Evolutionary conservation across 2,888 invertebrate species (phyloP).

Genomic region (Celastrina argiolus): DNA sequence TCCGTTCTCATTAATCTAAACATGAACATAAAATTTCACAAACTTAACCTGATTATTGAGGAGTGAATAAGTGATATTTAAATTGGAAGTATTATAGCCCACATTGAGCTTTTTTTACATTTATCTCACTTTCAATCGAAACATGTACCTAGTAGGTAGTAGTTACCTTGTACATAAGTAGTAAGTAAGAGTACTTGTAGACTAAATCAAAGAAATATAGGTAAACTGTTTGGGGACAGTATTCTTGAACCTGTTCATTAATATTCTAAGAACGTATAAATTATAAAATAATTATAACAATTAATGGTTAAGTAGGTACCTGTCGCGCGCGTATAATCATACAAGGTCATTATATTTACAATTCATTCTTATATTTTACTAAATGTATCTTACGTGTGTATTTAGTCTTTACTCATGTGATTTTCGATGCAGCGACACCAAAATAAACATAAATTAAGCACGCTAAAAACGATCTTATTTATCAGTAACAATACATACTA

Average conservation of each 20-base stretch:
- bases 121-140: no score
- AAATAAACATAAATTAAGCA: background rate
- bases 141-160: no score
- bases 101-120: no score
- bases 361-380: background rate
- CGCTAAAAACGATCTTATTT: background rate
- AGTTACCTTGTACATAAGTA: no score
- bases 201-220: background rate
- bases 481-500: background rate
- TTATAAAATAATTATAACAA: conserved; percentile 24
- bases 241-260: background rate
- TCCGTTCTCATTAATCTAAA: no score
- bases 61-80: no score
- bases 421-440: conserved; percentile 5
- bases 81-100: no score
- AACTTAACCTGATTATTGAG: no score
- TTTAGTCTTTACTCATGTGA: background rate
- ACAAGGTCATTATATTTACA: conserved; percentile 18
- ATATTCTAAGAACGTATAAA: conserved; percentile 24
- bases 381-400: background rate
- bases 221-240: background rate
- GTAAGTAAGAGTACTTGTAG: no score
- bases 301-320: conserved; percentile 3
- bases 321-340: background rate
- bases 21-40: no score